Base-by-base conservation (phyloP, 1,140 invertebrate genomes). In the Helicorthomorpha holstii region DNA sequence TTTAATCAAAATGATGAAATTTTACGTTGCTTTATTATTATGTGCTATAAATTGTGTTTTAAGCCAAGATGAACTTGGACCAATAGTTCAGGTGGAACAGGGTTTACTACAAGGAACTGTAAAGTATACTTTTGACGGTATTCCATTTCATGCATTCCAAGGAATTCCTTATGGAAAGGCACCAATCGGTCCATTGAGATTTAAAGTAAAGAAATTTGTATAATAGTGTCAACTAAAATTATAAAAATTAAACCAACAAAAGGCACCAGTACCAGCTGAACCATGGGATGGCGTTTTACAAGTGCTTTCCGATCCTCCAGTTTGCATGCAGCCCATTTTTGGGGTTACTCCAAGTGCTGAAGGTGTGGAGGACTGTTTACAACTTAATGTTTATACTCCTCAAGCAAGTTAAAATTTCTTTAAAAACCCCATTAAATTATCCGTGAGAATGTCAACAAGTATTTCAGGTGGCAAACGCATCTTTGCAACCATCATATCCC, bases 281-380 rank as follows among this genome's bases (percentile, higher is more conserved):
- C 16, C 54, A 10, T 63, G 62, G 63, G 45, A 54, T 21, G 57
- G 54, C 16, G 51, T 63, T 24, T 46, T 53, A 14, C 60, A 64
- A 23, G 60, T 62, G 2, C 59, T 56, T 2, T 60, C 57, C 38
- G 63, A 63, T 50, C 59, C 61, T 3, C 55, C 64, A 34, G 59
- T 62, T 44, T 65, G 64, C 52, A 59, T 57, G 52, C 64, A 73
- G 59, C 29, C 29, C 7, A 34, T 34, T 7, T 34, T 34, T 7
- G 29, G 16, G 7, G 16, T 7, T 16, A 7, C 29, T 34, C 38
- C 43, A n/a, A n/a, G 7, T 23, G 10, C 25, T 23, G 25, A 10
- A 3, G 74, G 74, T n/a, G 65, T 70, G 22, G 82, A 85, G 61
- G 79, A 85, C 59, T 83, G 81, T 60, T 66, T 85, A 0, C 75